A percentile compares a stretch with the other conserved stretches of the same genome.
phyloP scores from a whole-genome alignment of 92 coral and sea anemone genomes.

The Micromussa lordhowensis region DNA sequence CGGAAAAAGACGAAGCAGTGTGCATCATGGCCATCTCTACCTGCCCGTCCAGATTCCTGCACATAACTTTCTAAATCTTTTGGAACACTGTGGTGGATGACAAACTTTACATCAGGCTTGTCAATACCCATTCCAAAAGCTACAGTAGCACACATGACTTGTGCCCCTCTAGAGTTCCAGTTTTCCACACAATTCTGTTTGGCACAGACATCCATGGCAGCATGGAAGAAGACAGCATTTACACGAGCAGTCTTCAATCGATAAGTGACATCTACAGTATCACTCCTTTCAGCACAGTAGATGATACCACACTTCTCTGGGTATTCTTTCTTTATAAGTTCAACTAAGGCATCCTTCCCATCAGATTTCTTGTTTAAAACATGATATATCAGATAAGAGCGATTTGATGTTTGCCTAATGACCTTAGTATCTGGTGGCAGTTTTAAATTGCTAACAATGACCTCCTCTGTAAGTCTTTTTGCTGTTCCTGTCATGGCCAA shows the following conservation, averaged over 20 bases:
- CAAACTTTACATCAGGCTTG: slow-evolving; percentile 70
- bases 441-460: slow-evolving; percentile 33
- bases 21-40: slow-evolving; percentile 60
- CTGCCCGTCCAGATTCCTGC: slow-evolving; percentile 73
- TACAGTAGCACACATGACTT: slow-evolving; percentile 70
- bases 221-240: slow-evolving; percentile 67
- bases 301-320: slow-evolving; percentile 67
- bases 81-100: slow-evolving; percentile 68
- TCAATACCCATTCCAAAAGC: slow-evolving; percentile 80
- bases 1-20: slow-evolving; percentile 46
- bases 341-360: slow-evolving; percentile 47
- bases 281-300: slow-evolving; percentile 45
- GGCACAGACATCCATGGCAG: slow-evolving; percentile 53
- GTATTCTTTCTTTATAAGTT: slow-evolving; percentile 25
- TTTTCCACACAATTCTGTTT: slow-evolving; percentile 49
- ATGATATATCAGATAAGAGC: slow-evolving; percentile 39
- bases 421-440: slow-evolving; percentile 30
- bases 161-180: slow-evolving; percentile 48
- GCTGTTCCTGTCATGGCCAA: slow-evolving; percentile 68
- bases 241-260: slow-evolving; percentile 47
- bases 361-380: slow-evolving; percentile 57
- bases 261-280: slow-evolving; percentile 55
- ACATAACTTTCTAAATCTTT: slow-evolving; percentile 57
- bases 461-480: slow-evolving; percentile 45
- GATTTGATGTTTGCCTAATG: slow-evolving; percentile 46